Evolutionary conservation across 1,140 invertebrate genomes (phyloP).

Genomic region (Caenorhabditis tropicalis): DNA sequence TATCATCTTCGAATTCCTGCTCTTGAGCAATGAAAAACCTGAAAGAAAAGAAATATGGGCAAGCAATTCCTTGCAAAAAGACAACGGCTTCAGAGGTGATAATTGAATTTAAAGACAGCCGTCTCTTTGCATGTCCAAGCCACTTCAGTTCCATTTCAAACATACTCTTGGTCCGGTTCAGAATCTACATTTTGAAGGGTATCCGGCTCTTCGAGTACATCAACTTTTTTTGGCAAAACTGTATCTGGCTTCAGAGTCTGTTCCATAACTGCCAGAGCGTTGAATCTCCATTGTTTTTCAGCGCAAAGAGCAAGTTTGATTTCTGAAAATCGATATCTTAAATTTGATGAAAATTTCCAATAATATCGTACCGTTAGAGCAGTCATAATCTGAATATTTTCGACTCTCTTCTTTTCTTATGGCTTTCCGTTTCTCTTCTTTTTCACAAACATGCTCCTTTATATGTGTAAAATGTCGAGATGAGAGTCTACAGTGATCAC

Average conservation of each 20-base stretch:
- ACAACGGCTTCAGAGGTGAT: conserved; percentile 27
- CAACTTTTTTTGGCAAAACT: background rate
- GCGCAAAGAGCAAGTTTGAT: background rate
- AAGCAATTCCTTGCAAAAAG: background rate
- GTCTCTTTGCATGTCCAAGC: background rate
- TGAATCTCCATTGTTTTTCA: conserved; percentile 31
- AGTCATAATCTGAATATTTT: conserved; percentile 23
- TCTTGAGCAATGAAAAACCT: background rate
- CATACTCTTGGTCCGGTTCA: conserved; percentile 18
- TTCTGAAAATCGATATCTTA: background rate
- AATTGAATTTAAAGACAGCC: conserved; percentile 32
- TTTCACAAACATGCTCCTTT: conserved; percentile 16
- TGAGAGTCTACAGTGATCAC: background rate
- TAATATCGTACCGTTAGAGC: background rate
- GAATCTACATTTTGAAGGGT: too few relatives aligned
- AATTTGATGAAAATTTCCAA: background rate
- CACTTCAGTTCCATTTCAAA: conserved; percentile 37
- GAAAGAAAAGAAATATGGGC: background rate
- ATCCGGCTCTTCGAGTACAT: too few relatives aligned
- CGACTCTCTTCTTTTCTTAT: background rate
- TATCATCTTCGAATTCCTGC: conserved; percentile 7
- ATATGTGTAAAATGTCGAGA: background rate
- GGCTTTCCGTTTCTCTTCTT: background rate
- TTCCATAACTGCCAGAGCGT: background rate
- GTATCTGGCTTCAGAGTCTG: background rate